These are phyloP conservation scores for Lasioglossum zephyrum DNA, from an alignment of 2,888 invertebrate genomes.

Conservation along the genomic window DNA sequence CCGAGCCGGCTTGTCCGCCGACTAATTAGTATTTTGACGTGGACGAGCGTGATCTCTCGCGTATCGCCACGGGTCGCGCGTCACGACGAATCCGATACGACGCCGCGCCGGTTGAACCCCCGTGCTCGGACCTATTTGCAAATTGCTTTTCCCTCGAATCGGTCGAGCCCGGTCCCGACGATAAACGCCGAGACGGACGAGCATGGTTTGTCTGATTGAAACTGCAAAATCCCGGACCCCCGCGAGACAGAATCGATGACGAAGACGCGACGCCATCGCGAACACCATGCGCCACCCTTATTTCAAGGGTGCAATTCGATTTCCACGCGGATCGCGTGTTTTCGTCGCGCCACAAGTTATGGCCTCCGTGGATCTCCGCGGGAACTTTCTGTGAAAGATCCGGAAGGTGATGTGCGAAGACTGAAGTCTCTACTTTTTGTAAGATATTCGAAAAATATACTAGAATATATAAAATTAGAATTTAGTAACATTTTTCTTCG, in stretches of 20 bases:
- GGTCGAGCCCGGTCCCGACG: slow-evolving; percentile 59
- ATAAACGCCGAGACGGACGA: slow-evolving; percentile 77
- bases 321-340: not conserved
- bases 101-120: slow-evolving; percentile 55
- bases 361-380: not conserved
- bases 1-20: slow-evolving; percentile 32
- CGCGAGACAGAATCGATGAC: slow-evolving; percentile 71
- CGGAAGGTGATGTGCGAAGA: too few species aligned
- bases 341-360: not conserved
- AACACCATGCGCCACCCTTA: not conserved
- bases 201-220: slow-evolving; percentile 79
- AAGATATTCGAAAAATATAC: too few species aligned
- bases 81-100: slow-evolving; percentile 73
- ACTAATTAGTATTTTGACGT: slow-evolving; percentile 72
- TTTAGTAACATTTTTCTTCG: too few species aligned
- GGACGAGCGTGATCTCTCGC: slow-evolving; percentile 49
- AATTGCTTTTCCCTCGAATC: slow-evolving; percentile 80
- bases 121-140: slow-evolving; percentile 80
- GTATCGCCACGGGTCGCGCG: slow-evolving; percentile 54
- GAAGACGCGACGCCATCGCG: slow-evolving; percentile 46
- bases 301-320: slow-evolving; percentile 14
- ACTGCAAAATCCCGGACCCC: slow-evolving; percentile 69
- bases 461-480: too few species aligned
- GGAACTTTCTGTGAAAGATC: too few species aligned
- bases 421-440: too few species aligned